A percentile compares a stretch with the other conserved stretches of the same genome.
phyloP scores from a whole-genome alignment of 2,888 invertebrate species.

The Imbricaverruca yamaguchii region DNA sequence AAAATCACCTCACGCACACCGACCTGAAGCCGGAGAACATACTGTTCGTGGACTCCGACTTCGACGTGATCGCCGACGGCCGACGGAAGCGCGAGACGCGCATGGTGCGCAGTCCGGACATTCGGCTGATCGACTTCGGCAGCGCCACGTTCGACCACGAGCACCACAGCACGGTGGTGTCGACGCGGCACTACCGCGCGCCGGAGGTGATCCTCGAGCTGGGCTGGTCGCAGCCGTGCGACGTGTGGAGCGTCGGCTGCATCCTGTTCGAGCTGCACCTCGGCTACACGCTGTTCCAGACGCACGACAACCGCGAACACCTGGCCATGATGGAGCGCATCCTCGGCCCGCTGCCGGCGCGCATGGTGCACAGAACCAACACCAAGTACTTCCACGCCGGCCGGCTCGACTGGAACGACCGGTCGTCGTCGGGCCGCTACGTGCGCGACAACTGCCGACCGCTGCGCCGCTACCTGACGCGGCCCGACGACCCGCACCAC shows the following conservation, averaged over 20 bases:
- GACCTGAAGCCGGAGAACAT: slow-evolving; percentile 99
- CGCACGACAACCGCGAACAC: slow-evolving; percentile 98
- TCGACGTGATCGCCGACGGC: slow-evolving; percentile 50
- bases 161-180: slow-evolving; percentile 98
- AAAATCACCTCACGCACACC: slow-evolving; percentile 95
- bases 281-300: slow-evolving; percentile 97
- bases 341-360: slow-evolving; percentile 82
- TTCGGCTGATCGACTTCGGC: slow-evolving; percentile 96
- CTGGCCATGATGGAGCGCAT: slow-evolving; percentile 99
- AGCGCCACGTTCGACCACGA: slow-evolving; percentile 99
- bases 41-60: slow-evolving; percentile 91
- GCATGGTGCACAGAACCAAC: slow-evolving; percentile 82
- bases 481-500: slow-evolving; percentile 45
- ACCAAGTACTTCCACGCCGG: slow-evolving; percentile 98
- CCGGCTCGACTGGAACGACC: slow-evolving; percentile 95
- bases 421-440: slow-evolving; percentile 92
- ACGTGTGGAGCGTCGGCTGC: slow-evolving; percentile 99
- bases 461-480: slow-evolving; percentile 48
- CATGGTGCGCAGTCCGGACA: slow-evolving; percentile 85
- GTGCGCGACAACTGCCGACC: slow-evolving; percentile 98
- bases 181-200: slow-evolving; percentile 95
- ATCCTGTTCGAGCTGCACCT: slow-evolving; percentile 98
- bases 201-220: slow-evolving; percentile 98
- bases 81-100: slow-evolving; percentile 68
- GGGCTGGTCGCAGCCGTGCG: slow-evolving; percentile 98